Conservation (phyloP, 2,888 invertebrate species). For the Drosophila tripunctata region DNA sequence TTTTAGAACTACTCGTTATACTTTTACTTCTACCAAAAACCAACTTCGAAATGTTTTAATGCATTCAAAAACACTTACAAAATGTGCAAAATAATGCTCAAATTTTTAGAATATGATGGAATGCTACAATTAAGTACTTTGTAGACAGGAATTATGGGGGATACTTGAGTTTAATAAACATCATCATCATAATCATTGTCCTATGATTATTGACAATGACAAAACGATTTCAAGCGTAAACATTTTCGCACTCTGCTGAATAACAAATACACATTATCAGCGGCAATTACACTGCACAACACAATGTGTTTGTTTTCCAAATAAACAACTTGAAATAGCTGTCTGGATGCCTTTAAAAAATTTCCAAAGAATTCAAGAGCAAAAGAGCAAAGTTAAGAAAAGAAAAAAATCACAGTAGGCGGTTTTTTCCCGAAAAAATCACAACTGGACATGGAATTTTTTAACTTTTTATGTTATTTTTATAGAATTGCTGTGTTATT, state of each 20-base stretch:
- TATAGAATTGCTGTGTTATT: neutral
- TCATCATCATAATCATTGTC: neutral
- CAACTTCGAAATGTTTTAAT: neutral
- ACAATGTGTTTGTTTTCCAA: neutral
- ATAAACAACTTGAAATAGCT: neutral
- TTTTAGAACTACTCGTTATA: too few relatives aligned
- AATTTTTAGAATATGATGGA: slow-evolving; percentile 1
- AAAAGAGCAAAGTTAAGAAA: neutral
- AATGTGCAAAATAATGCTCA: neutral
- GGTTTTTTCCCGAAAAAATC: neutral
- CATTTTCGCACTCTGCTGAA: slow-evolving; percentile 6
- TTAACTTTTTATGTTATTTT: neutral
- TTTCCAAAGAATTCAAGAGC: neutral
- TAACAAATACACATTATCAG: slow-evolving; percentile 11
- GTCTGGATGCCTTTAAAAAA: too few relatives aligned
- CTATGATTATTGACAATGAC: slow-evolving; percentile 17
- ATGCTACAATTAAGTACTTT: slow-evolving; percentile 3
- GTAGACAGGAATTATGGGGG: slow-evolving; percentile 15
- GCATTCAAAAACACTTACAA: neutral
- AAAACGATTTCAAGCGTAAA: slow-evolving; percentile 7
- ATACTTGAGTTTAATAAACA: slow-evolving; percentile 9
- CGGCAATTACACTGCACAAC: slow-evolving; percentile 7
- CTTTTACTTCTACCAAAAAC: too few relatives aligned
- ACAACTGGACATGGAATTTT: neutral
- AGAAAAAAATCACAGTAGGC: neutral